Evolutionary conservation across 2,113 vertebrate species (phyloP), one percentile per base, ranked within the genome.

Genomic region (Sphyrna mokarran): DNA sequence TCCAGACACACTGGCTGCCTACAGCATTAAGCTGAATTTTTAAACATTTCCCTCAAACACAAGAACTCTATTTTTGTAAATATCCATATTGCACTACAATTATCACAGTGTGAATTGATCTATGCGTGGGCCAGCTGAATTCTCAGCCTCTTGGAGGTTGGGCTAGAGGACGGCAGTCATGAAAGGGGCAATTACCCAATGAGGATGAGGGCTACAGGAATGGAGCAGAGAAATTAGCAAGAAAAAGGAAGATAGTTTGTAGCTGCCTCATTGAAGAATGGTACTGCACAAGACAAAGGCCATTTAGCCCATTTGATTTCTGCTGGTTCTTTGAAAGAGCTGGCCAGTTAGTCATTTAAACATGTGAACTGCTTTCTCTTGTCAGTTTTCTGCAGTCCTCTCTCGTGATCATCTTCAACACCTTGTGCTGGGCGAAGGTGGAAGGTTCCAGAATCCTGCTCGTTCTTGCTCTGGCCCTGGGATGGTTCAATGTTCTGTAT

Each of bases 401-500:
- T 3, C 48, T 96, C 4, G 94, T 95, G 80, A 58, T 95, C 2
- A 11, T 68, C 69, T 76, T 69, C 33, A 86, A 48, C 54, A 33
- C 3, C 3, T 33, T 63, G 85, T 80, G 68, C 94, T 95, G 94
- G 66, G 48, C 33, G 7, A 22, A 63, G 5, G 33, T 22, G 0
- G 68, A 95, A 26, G 40, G 26, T 7, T 69, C 11, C 33, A 11
- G 23, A 20, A 8, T 96, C 7, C 10, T 95, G 83, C 61, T 70
- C 29, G 68, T 70, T 0, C 0, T 33, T 5, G 83, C 68, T 16
- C 54, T 96, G 70, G 94, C 76, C 13, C 20, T 96, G 33, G 96
- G 96, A 0, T 96, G 96, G 95, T 76, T 95, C 48, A 63, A 90
- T 33, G 40, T 95, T 37, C 29, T 96, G 43, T 91, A 95, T 29